Conservation (phyloP, 1,140 invertebrate genomes). For the Heliconius himera region DNA sequence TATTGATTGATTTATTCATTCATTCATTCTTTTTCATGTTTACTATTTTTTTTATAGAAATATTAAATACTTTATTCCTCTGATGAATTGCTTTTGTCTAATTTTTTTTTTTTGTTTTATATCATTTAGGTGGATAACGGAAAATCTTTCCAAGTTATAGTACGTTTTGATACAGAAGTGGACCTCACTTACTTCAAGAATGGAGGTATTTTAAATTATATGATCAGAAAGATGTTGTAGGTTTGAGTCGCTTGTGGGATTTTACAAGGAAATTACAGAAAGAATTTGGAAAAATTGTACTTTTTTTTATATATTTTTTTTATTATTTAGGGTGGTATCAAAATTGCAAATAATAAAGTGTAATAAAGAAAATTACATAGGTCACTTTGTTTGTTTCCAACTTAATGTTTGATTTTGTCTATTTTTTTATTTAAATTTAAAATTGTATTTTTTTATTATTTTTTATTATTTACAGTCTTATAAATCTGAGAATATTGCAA, state of each 20-base stretch:
- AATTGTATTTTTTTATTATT: too few species aligned
- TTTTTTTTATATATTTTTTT: not conserved
- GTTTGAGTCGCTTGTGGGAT: not conserved
- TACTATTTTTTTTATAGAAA: not conserved
- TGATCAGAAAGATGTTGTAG: slow-evolving; percentile 93
- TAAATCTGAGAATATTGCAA: too few species aligned
- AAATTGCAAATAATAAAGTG: too few species aligned
- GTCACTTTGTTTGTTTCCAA: too few species aligned
- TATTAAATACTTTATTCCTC: too few species aligned
- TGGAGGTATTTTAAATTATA: slow-evolving; percentile 98
- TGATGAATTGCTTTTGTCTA: not conserved
- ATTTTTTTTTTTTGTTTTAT: not conserved
- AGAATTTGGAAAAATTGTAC: not conserved
- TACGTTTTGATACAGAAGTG: slow-evolving; percentile 98
- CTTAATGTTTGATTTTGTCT: too few species aligned
- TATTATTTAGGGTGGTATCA: not conserved
- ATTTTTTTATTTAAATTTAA: too few species aligned
- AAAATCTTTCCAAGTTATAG: slow-evolving; percentile 87
- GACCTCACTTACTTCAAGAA: slow-evolving; percentile 97
- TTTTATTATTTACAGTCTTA: too few species aligned
- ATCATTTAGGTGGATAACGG: slow-evolving; percentile 76
- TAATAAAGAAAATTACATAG: too few species aligned
- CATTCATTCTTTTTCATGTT: not conserved
- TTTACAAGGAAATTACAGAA: not conserved
- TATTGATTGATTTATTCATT: not conserved